Conservation (phyloP, 2,888 invertebrate genomes). For the Morpho achilles region DNA sequence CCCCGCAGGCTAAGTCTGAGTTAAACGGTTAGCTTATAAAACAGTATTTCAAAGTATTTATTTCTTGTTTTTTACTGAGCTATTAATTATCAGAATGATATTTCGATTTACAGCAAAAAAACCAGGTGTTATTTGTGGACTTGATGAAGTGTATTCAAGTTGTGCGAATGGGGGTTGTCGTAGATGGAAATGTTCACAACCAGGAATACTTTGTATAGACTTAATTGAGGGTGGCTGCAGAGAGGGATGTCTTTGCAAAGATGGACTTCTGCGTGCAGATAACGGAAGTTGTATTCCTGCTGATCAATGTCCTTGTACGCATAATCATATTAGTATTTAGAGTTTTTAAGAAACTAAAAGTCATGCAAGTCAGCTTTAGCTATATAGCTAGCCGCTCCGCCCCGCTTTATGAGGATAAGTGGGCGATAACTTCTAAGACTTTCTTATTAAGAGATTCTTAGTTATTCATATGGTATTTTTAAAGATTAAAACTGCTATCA, state of each 20-base stretch:
- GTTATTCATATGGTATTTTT: too few relatives aligned
- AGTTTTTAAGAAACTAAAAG: neutral
- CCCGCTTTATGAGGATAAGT: too few relatives aligned
- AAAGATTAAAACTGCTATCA: too few relatives aligned
- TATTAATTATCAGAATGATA: neutral
- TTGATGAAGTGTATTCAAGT: neutral
- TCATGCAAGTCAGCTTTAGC: neutral
- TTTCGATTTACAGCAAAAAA: neutral
- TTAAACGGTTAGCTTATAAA: neutral
- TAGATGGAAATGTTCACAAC: conserved; percentile 3
- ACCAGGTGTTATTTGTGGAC: neutral
- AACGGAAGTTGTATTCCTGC: conserved; percentile 31
- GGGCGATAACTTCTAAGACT: neutral
- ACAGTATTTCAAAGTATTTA: neutral
- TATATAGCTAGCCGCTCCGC: too few relatives aligned
- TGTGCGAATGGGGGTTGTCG: neutral
- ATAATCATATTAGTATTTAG: neutral
- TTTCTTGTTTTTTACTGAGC: neutral
- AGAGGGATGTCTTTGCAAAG: conserved; percentile 24
- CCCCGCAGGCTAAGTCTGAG: too few relatives aligned
- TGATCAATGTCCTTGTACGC: conserved; percentile 27
- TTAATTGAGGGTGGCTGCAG: conserved; percentile 1
- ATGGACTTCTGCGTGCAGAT: conserved; percentile 26
- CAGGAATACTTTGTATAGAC: neutral
- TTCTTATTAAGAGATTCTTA: neutral